A percentile compares a stretch with the other conserved stretches of the same genome.
These are phyloP conservation scores for Trissolcus basalis DNA, from an alignment of 1,140 invertebrate genomes.

Conservation along the genomic window DNA sequence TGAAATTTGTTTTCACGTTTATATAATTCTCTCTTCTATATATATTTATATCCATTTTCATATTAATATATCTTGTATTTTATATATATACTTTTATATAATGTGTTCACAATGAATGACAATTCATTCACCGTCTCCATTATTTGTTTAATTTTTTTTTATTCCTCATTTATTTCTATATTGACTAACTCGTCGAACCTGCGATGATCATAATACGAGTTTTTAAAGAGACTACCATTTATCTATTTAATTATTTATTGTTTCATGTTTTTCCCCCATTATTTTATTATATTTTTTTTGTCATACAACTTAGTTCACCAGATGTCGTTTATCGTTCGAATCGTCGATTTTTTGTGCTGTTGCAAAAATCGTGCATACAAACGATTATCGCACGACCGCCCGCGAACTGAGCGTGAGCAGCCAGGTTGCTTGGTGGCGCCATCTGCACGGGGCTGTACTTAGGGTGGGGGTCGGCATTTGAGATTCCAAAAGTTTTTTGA, in stretches of 20 bases:
- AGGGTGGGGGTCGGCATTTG: slow-evolving; percentile 25
- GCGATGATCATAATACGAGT: slow-evolving; percentile 66
- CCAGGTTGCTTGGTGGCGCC: neutral
- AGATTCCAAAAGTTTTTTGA: slow-evolving; percentile 46
- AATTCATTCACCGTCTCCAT: slow-evolving; percentile 11
- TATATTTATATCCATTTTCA: slow-evolving; percentile 48
- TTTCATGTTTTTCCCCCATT: neutral
- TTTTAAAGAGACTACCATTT: slow-evolving; percentile 68
- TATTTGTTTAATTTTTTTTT: slow-evolving; percentile 40
- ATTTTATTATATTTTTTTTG: neutral
- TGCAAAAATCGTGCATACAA: slow-evolving; percentile 44
- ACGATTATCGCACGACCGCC: slow-evolving; percentile 20
- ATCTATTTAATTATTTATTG: slow-evolving; percentile 39
- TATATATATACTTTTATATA: slow-evolving; percentile 42
- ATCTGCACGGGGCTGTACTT: neutral
- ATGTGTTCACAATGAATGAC: slow-evolving; percentile 8
- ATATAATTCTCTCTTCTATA: slow-evolving; percentile 37
- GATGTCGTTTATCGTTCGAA: slow-evolving; percentile 37
- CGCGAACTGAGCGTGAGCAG: neutral
- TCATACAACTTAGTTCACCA: slow-evolving; percentile 23
- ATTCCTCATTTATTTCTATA: slow-evolving; percentile 48
- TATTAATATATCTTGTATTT: slow-evolving; percentile 51
- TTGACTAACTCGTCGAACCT: slow-evolving; percentile 68
- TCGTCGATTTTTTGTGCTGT: slow-evolving; percentile 58
- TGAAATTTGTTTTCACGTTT: slow-evolving; percentile 42